phyloP scores from a whole-genome alignment of 2,113 vertebrate species.

The Oostethus manadensis region DNA sequence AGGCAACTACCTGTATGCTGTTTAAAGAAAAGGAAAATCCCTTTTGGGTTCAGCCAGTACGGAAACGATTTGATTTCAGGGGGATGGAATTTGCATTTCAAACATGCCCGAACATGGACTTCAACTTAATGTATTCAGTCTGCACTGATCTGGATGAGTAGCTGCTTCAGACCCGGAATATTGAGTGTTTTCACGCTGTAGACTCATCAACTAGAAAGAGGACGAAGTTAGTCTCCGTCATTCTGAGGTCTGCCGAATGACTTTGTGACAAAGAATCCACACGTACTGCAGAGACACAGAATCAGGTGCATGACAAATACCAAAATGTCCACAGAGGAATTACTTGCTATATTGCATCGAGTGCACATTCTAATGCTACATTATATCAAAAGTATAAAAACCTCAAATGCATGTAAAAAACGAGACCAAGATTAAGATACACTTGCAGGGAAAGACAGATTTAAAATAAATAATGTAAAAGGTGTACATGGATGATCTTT shows the following conservation, averaged over 20 bases:
- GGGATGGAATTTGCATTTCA: conserved; percentile 49
- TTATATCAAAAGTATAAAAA: too few relatives aligned
- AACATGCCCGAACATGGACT: conserved; percentile 41
- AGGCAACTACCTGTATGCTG: conserved; percentile 20
- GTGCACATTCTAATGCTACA: too few relatives aligned
- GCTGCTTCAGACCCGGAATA: conserved; percentile 39
- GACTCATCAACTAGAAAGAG: conserved; percentile 45
- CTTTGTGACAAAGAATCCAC: conserved; percentile 25
- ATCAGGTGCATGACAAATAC: conserved; percentile 26
- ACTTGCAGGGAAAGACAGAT: too few relatives aligned
- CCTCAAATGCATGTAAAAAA: too few relatives aligned
- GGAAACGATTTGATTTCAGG: conserved; percentile 53
- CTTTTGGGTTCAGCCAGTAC: conserved; percentile 44
- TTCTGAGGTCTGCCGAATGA: conserved; percentile 34
- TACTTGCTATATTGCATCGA: neutral
- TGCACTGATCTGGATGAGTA: conserved; percentile 42
- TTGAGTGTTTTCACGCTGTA: conserved; percentile 47
- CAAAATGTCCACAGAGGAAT: conserved; percentile 21
- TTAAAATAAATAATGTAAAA: too few relatives aligned
- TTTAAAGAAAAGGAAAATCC: conserved; percentile 15
- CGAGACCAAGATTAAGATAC: too few relatives aligned
- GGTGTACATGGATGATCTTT: too few relatives aligned
- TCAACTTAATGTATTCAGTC: conserved; percentile 46
- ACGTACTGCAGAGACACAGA: conserved; percentile 13
- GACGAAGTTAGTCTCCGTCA: neutral